Conservation (phyloP, 2,888 invertebrate species). For the Incurvaria masculella region DNA sequence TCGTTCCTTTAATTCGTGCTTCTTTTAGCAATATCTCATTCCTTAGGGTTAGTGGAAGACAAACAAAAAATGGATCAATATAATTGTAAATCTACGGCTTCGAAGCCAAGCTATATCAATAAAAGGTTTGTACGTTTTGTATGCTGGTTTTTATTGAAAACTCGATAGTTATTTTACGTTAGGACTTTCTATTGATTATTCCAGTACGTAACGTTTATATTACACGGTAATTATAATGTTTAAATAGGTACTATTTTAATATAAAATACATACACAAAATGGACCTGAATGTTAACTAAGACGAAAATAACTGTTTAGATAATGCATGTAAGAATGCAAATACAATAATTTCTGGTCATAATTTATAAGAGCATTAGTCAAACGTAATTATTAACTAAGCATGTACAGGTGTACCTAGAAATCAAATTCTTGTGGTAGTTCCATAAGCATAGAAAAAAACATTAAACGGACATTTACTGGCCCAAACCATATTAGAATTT, state of each 20-base stretch:
- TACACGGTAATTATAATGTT: background rate
- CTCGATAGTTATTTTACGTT: constrained; percentile 56
- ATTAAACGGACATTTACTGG: too few relatives aligned
- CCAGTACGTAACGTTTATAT: background rate
- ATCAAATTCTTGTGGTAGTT: too few relatives aligned
- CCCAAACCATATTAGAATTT: too few relatives aligned
- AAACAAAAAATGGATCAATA: too few relatives aligned
- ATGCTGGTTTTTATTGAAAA: constrained; percentile 56
- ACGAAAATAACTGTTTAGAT: too few relatives aligned
- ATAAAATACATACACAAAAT: background rate
- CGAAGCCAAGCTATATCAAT: background rate
- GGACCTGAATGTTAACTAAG: background rate
- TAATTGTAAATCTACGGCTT: background rate
- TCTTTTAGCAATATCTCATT: background rate
- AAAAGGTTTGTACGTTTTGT: constrained; percentile 26
- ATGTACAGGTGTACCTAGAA: too few relatives aligned
- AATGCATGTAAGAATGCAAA: too few relatives aligned
- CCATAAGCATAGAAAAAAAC: too few relatives aligned
- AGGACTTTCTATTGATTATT: constrained; percentile 31
- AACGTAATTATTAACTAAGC: too few relatives aligned
- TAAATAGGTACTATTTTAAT: background rate
- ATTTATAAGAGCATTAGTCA: too few relatives aligned
- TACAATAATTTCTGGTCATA: too few relatives aligned
- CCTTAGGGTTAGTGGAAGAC: background rate
- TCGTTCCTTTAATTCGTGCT: too few relatives aligned